Evolutionary conservation across 2,888 invertebrate genomes (phyloP).

Genomic region (Alloplasta piceator): DNA sequence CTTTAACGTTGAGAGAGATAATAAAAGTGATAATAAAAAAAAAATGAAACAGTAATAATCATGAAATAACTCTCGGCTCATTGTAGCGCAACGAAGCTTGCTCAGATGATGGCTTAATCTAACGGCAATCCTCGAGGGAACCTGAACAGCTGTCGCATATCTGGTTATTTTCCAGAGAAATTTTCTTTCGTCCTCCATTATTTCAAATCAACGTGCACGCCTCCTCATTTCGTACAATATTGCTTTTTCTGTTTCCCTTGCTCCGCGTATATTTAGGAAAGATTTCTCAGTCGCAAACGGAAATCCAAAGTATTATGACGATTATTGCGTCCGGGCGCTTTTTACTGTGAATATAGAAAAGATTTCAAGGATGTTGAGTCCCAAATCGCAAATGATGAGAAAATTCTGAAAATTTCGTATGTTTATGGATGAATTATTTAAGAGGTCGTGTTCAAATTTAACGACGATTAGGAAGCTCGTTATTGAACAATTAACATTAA

Average conservation of each 20-base stretch:
- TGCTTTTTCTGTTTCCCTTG: too few species aligned
- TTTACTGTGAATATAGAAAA: background rate
- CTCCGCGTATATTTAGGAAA: slow-evolving; percentile 9
- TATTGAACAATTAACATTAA: too few species aligned
- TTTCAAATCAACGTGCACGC: slow-evolving; percentile 4
- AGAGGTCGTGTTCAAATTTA: too few species aligned
- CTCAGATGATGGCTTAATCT: slow-evolving; percentile 47
- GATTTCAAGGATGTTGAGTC: too few species aligned
- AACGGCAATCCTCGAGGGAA: slow-evolving; percentile 24
- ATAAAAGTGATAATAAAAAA: slow-evolving; percentile 37
- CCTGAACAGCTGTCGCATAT: slow-evolving; percentile 14
- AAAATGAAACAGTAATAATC: slow-evolving; percentile 43
- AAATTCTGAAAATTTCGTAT: too few species aligned
- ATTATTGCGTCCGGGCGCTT: background rate
- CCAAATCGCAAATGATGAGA: too few species aligned
- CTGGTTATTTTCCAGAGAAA: slow-evolving; percentile 43
- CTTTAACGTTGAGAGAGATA: slow-evolving; percentile 4
- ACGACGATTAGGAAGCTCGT: too few species aligned
- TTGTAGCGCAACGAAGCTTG: background rate
- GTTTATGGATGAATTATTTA: too few species aligned
- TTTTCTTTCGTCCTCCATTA: slow-evolving; percentile 31
- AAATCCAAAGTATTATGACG: slow-evolving; percentile 23
- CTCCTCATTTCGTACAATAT: slow-evolving; percentile 13
- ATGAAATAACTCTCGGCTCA: background rate
- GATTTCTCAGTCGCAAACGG: slow-evolving; percentile 20